These are phyloP conservation scores for Ellobium chinense DNA, from an alignment of 2,888 invertebrate species.

Conservation along the genomic window DNA sequence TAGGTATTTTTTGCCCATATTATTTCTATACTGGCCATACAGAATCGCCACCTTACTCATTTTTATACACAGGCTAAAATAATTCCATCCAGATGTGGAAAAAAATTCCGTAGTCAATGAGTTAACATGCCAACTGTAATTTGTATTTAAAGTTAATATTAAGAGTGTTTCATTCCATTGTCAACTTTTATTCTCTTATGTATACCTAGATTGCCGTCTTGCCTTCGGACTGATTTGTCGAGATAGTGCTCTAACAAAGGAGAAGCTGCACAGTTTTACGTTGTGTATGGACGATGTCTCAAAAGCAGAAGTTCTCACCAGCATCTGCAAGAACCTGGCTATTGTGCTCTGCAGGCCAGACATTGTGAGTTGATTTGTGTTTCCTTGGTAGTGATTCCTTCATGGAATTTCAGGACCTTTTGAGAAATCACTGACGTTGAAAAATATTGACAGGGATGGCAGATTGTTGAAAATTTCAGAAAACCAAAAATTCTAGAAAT, in stretches of 20 bases:
- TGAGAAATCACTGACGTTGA: too few species aligned
- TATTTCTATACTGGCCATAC: too few species aligned
- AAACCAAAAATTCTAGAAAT: too few species aligned
- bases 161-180: background rate
- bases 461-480: too few species aligned
- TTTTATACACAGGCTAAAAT: too few species aligned
- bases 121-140: background rate
- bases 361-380: slow-evolving; percentile 91
- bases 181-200: background rate
- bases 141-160: background rate
- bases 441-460: too few species aligned
- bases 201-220: slow-evolving; percentile 87
- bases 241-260: slow-evolving; percentile 91
- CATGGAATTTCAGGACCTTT: too few species aligned
- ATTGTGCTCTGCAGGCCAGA: slow-evolving; percentile 95
- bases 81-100: too few species aligned
- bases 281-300: slow-evolving; percentile 89
- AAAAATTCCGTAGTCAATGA: background rate
- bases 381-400: too few species aligned
- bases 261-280: slow-evolving; percentile 92
- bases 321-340: slow-evolving; percentile 93
- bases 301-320: slow-evolving; percentile 89
- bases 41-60: too few species aligned
- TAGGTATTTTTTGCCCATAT: too few species aligned
- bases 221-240: slow-evolving; percentile 94